Percentiles rank a stretch among this genome's conserved stretches.
Evolutionary conservation across 1,140 invertebrate genomes (phyloP).

Genomic region (Pseudomyrmex flavicornis): DNA sequence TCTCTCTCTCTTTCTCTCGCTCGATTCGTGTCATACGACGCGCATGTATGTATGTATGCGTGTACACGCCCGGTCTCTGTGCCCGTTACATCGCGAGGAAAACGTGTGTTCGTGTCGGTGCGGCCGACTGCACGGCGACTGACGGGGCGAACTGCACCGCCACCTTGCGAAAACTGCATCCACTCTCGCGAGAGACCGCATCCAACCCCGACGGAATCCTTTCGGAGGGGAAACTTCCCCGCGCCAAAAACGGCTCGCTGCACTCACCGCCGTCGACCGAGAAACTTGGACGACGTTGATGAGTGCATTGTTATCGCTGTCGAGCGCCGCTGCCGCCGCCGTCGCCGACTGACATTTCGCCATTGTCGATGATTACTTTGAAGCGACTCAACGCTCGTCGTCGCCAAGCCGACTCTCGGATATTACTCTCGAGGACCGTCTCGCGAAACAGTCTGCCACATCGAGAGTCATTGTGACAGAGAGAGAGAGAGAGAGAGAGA

Average conservation of each 20-base stretch:
- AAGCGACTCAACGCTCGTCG: not conserved
- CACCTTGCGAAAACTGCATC: slow-evolving; percentile 80
- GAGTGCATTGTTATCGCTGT: slow-evolving; percentile 41
- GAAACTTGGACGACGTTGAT: not conserved
- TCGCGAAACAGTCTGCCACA: not conserved
- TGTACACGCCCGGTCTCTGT: too few relatives aligned
- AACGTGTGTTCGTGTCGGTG: slow-evolving; percentile 43
- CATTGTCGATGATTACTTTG: slow-evolving; percentile 38
- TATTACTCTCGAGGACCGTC: slow-evolving; percentile 6
- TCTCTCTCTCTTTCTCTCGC: slow-evolving; percentile 6
- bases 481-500: too few relatives aligned
- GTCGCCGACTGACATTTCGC: slow-evolving; percentile 9
- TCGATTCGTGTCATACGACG: not conserved
- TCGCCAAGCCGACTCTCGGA: not conserved
- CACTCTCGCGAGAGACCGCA: slow-evolving; percentile 50
- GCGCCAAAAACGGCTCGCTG: slow-evolving; percentile 5
- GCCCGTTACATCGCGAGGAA: too few relatives aligned
- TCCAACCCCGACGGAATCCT: slow-evolving; percentile 49
- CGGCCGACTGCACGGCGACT: slow-evolving; percentile 60
- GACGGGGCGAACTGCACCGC: slow-evolving; percentile 77
- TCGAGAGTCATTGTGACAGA: not conserved
- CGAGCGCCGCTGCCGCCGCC: not conserved
- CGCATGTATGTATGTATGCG: not conserved
- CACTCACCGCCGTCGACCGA: not conserved
- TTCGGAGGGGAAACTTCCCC: slow-evolving; percentile 3